These are phyloP conservation scores for Camarhynchus parvulus DNA, from an alignment of 2,113 vertebrate species.

Conservation along the genomic window DNA sequence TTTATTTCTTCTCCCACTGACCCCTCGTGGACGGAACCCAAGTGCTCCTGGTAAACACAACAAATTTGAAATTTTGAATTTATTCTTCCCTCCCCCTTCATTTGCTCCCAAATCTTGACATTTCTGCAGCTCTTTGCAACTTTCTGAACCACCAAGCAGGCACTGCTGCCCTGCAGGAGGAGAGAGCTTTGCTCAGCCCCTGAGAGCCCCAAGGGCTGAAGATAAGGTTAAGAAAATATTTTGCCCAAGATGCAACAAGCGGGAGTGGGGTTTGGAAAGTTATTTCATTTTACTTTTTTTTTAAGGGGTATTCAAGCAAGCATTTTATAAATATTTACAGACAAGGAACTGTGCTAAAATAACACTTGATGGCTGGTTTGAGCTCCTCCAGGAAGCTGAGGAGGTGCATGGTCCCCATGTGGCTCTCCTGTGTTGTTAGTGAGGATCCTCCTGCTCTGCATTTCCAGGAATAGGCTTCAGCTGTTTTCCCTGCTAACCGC, in stretches of 20 bases:
- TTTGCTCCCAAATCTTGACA: background rate
- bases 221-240: background rate
- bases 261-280: background rate
- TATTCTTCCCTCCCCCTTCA: background rate
- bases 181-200: background rate
- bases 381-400: background rate
- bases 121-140: background rate
- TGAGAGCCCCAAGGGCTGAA: background rate
- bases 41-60: background rate
- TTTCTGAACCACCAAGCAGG: background rate
- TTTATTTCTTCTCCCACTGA: background rate
- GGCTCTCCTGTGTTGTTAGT: accelerated
- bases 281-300: background rate
- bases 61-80: background rate
- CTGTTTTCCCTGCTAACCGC: background rate
- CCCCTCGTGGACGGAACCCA: background rate
- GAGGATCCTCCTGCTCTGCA: background rate
- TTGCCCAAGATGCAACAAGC: background rate
- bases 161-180: background rate
- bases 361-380: background rate
- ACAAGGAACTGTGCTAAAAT: background rate
- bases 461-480: background rate
- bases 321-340: background rate
- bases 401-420: background rate
- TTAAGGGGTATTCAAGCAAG: background rate